These are phyloP conservation scores for Electrona antarctica DNA, from an alignment of 2,113 vertebrate genomes.

Conservation along the genomic window DNA sequence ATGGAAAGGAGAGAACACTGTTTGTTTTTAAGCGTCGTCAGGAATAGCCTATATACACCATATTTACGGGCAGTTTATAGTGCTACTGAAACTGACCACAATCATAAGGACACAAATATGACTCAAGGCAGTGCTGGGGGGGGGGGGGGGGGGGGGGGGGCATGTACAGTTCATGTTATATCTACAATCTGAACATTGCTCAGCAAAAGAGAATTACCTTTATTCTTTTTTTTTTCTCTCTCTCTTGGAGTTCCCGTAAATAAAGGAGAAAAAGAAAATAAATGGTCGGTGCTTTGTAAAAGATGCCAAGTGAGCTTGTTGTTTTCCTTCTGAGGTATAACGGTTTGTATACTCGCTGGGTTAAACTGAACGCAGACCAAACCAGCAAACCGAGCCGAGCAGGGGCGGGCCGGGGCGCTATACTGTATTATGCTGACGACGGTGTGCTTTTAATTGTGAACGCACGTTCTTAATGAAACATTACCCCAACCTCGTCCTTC, in stretches of 20 bases:
- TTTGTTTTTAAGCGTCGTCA: not conserved
- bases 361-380: not conserved
- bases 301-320: constrained; percentile 5
- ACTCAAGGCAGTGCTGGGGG: constrained; percentile 12
- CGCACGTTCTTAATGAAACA: too few species aligned
- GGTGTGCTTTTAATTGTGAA: not conserved
- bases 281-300: constrained; percentile 31
- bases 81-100: constrained; percentile 44
- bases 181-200: constrained; percentile 10
- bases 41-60: not conserved
- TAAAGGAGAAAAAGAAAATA: not conserved
- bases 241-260: constrained; percentile 11
- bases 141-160: not conserved
- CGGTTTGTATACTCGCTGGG: constrained; percentile 14
- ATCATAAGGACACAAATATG: constrained; percentile 27
- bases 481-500: too few species aligned
- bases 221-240: too few species aligned
- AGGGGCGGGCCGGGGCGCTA: not conserved
- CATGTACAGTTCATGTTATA: not conserved
- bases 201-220: not conserved
- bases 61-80: not conserved
- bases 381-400: too few species aligned
- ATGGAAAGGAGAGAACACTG: not conserved
- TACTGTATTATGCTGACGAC: not conserved
- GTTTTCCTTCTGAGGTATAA: constrained; percentile 3